Base-by-base conservation (phyloP, 2,113 vertebrate genomes). In the Oophaga pumilio region DNA sequence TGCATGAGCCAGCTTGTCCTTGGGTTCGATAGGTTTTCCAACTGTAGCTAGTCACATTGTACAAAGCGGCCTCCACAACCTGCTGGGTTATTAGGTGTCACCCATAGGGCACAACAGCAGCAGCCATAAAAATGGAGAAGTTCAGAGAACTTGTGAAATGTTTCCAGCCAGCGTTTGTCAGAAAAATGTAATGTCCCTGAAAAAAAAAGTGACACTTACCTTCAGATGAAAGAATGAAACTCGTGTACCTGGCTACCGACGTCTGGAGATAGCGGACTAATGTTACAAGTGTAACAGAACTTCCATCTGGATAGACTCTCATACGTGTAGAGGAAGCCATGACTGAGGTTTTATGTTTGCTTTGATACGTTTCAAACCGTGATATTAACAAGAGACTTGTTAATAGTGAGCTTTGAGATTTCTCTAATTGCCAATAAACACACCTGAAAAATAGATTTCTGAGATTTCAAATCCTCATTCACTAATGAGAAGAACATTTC, bases 391-490 rank as follows among this genome's bases (percentile, higher is more conserved):
- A 50, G 87, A 88, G 87, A 88, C 71, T 83, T 83, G 80, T 83
- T 84, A 76, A 84, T 77, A 53, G 43, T 68, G 50, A 88, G 87
- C 71, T 88, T 56, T 77, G 87, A 88, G 80, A 88, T 43, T 84
- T 66, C 57, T 43, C 59, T 88, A 88, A 88, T 88, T 88, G 87
- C 49, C 87, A 88, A 88, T 84, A 84, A 83, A 84, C 80, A 84
- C 87, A 88, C 81, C 80, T 88, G 87, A 88, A 88, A 88, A 84
- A 88, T 82, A 88, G 80, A 88, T 88, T 88, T 88, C 80, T 88
- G n/a, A 66, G 49, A 82, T 88, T 26, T 88, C 80, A 77, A 64
- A 84, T 68, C 33, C 49, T 77, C 71, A 64, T 76, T 88, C 66
- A 53, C 80, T 83, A 88, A 84, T 68, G 86, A 74, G 80, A 84